phyloP scores from a whole-genome alignment of 2,113 vertebrate genomes.

The Ginglymostoma cirratum region DNA sequence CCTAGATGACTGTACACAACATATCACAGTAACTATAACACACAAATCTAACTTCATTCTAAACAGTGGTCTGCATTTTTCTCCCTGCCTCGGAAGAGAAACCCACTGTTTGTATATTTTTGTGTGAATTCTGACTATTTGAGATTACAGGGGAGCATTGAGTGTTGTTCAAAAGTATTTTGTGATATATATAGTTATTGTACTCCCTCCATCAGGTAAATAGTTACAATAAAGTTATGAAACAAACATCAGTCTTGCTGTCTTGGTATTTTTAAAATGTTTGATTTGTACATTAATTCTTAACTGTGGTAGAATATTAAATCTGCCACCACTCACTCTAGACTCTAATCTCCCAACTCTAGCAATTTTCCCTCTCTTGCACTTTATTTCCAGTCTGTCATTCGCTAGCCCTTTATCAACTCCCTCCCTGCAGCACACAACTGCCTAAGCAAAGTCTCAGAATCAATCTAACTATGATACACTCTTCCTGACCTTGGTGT shows the following conservation, averaged over 20 bases:
- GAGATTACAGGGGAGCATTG: not conserved
- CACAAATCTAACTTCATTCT: not conserved
- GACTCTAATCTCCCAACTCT: not conserved
- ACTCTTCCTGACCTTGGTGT: not conserved
- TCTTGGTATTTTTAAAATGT: not conserved
- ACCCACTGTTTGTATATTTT: not conserved
- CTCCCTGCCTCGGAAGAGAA: conserved; percentile 24
- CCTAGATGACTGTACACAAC: not conserved
- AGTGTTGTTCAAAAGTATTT: conserved; percentile 31
- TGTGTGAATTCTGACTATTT: not conserved
- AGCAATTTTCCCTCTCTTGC: not conserved
- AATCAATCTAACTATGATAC: not conserved
- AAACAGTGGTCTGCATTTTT: conserved; percentile 38
- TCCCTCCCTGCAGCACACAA: not conserved
- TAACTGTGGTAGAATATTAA: not conserved
- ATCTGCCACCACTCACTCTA: not conserved
- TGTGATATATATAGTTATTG: conserved; percentile 17
- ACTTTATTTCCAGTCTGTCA: not conserved
- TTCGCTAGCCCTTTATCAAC: not conserved
- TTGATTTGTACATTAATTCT: not conserved
- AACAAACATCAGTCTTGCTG: not conserved
- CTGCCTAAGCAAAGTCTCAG: not conserved
- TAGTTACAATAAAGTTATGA: conserved; percentile 7
- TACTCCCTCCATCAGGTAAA: conserved; percentile 12
- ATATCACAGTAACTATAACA: not conserved